Percentiles rank a stretch among this genome's conserved stretches.
Evolutionary conservation across 2,113 vertebrate genomes (phyloP).

Genomic region (Indri indri): DNA sequence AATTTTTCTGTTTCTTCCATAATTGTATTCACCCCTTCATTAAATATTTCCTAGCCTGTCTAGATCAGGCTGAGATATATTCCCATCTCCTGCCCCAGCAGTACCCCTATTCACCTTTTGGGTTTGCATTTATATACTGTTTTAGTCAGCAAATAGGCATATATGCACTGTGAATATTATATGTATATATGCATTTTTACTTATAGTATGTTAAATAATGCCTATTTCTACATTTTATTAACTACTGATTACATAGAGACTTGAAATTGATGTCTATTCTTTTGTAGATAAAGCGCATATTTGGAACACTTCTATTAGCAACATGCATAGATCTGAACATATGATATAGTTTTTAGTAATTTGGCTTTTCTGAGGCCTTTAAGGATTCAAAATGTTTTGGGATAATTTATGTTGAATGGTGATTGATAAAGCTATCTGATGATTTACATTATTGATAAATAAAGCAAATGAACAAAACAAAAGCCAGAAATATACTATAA

Average conservation of each 20-base stretch:
- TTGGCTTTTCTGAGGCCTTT: background rate
- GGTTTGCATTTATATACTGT: background rate
- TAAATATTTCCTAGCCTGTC: background rate
- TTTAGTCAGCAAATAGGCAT: background rate
- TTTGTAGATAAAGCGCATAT: background rate
- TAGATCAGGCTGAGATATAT: background rate
- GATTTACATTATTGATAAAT: background rate
- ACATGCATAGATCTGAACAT: background rate
- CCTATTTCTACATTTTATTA: background rate
- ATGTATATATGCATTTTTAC: background rate
- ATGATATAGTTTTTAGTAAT: background rate
- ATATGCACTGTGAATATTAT: rapidly evolving
- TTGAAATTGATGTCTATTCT: background rate
- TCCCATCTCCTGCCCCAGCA: background rate
- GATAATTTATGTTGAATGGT: background rate
- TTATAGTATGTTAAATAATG: background rate
- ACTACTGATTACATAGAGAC: background rate
- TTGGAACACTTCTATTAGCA: background rate
- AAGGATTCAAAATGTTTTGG: background rate
- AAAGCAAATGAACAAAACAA: background rate
- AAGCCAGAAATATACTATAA: background rate
- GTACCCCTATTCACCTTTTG: background rate
- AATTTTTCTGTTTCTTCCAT: background rate
- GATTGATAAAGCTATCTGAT: background rate
- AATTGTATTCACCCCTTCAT: background rate